Conservation (phyloP, 1,140 invertebrate genomes). For the Manduca sexta region DNA sequence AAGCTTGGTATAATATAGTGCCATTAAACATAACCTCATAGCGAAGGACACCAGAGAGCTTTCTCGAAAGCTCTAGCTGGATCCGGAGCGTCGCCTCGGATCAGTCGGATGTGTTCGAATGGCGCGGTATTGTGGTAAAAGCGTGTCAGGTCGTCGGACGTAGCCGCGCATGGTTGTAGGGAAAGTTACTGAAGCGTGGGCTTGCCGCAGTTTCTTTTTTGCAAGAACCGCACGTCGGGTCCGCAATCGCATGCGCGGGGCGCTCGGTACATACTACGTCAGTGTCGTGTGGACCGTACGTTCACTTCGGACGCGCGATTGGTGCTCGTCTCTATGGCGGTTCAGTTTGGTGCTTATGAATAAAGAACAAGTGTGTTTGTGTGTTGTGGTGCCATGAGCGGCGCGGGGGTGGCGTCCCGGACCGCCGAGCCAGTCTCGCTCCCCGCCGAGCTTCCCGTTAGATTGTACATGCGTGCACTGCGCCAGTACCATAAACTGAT, state of each 20-base stretch:
- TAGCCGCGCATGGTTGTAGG: constrained; percentile 27
- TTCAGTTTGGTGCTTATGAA: constrained; percentile 42
- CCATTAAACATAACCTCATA: too few species aligned
- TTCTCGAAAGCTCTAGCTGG: neutral
- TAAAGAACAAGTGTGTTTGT: constrained; percentile 45
- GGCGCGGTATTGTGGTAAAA: constrained; percentile 39
- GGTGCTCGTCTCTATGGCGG: constrained; percentile 36
- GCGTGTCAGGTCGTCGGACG: constrained; percentile 54
- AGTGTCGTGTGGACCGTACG: constrained; percentile 60
- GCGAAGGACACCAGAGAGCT: too few species aligned
- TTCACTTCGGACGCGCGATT: constrained; percentile 68
- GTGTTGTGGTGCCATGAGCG: constrained; percentile 45
- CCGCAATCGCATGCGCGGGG: constrained; percentile 61
- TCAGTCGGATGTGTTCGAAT: neutral
- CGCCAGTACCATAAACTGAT: constrained; percentile 76
- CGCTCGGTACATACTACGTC: constrained; percentile 34
- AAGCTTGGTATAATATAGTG: too few species aligned
- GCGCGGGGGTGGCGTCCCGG: constrained; percentile 52
- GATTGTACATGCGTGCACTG: constrained; percentile 74
- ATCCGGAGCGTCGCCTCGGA: neutral
- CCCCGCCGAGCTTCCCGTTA: constrained; percentile 72
- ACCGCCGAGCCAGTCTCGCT: constrained; percentile 55
- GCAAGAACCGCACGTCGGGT: constrained; percentile 41
- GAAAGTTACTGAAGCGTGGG: constrained; percentile 58
- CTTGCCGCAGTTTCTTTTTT: constrained; percentile 56